Evolutionary conservation across 2,888 invertebrate species (phyloP), one percentile per base, ranked within the genome.

Genomic region (Andrena camellia): DNA sequence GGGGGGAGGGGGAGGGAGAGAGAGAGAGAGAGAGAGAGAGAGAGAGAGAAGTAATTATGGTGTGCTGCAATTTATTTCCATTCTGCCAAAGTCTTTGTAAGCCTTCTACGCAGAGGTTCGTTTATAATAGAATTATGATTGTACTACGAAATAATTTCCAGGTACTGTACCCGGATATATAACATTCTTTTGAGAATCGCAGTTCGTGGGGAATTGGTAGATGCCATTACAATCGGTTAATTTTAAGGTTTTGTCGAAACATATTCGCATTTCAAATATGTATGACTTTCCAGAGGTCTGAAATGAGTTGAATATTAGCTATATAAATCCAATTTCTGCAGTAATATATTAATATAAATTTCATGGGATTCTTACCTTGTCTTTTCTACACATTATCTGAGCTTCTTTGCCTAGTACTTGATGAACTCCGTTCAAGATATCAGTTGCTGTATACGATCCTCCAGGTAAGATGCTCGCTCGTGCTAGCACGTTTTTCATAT

Each of bases 201-300:
- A 97, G 90, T 96, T 96, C 0, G 96, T 96, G 33, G 96, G 94
- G 70, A 96, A 95, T 13, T 94, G 93, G 2, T 94, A 93, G 13
- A 96, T 95, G 10, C 95, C 95, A 92, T 97, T 96, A 91, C 97
- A 97, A 91, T 97, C 95, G 2, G 95, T 95, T 20, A 97, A 91
- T 52, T 95, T 92, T 26, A 97, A 93, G 0, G 94, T 92, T 91
- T 97, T 97, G 90, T 96, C 95, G 86, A 97, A 96, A 90, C 97
- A 98, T 68, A 97, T 95, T 26, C 97, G 95, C 73, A 97, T 96
- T 92, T 97, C 97, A 26, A 96, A 95, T 68, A 97, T 91, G 90
- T 96, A 96, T 2, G 95, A 95, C 26, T 95, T 94, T 29, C 95
- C 95, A 0, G 95, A 95, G 77, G 95, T 94, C 91, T 95, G 94